Conservation (phyloP, 1,140 invertebrate genomes). For the Rhagoletis pomonella region DNA sequence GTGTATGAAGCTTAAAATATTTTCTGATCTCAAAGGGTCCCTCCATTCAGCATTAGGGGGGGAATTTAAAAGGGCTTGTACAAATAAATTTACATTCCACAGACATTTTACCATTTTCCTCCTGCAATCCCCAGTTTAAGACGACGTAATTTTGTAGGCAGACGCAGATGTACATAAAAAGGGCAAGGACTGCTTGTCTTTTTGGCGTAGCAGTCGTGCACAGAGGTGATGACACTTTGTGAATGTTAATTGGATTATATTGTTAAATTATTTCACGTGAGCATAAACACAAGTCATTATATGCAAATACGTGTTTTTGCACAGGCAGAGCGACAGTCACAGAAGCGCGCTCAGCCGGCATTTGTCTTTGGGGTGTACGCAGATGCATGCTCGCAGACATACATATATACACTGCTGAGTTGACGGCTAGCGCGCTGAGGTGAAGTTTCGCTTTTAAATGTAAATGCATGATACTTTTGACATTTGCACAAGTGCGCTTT, state of each 20-base stretch:
- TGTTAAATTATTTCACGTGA: not conserved
- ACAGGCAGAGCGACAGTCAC: too few relatives aligned
- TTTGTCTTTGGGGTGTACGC: not conserved
- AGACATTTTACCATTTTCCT: not conserved
- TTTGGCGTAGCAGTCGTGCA: not conserved
- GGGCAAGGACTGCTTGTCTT: not conserved
- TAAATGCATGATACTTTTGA: slow-evolving; percentile 13
- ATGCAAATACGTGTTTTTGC: not conserved
- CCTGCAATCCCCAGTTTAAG: not conserved
- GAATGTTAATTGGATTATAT: slow-evolving; percentile 5
- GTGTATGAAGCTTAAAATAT: too few relatives aligned
- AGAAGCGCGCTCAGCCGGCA: not conserved
- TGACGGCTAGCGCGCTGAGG: not conserved
- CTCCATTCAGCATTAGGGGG: too few relatives aligned
- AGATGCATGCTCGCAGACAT: not conserved
- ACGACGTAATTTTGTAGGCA: not conserved
- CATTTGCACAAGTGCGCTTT: too few relatives aligned
- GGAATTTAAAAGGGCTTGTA: not conserved
- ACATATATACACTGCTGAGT: not conserved
- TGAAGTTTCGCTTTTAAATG: not conserved
- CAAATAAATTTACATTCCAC: not conserved
- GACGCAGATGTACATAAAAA: not conserved
- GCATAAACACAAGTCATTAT: not conserved
- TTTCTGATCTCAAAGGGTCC: too few relatives aligned
- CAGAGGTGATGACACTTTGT: not conserved